phyloP scores from a whole-genome alignment of 2,888 invertebrate species.

The Carterocephalus palaemon region DNA sequence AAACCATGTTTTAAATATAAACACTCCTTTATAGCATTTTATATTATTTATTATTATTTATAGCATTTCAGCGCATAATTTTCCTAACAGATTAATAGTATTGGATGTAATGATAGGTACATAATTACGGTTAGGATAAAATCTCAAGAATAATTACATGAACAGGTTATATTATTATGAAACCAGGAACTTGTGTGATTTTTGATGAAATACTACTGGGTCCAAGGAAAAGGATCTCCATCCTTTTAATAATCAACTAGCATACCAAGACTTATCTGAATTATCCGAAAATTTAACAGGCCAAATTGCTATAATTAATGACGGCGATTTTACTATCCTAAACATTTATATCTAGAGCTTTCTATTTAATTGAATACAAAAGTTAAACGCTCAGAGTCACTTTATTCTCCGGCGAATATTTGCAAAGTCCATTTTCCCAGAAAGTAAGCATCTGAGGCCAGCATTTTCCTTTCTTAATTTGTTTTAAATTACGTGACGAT shows the following conservation, averaged over 20 bases:
- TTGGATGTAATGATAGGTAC: no score
- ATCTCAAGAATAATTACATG: no score
- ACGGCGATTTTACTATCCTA: slow-evolving; percentile 49
- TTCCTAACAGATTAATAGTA: no score
- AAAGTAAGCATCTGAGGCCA: slow-evolving; percentile 65
- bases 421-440: slow-evolving; percentile 69
- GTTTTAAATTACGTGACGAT: slow-evolving; percentile 74
- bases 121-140: no score
- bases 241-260: slow-evolving; percentile 1
- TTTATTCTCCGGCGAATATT: slow-evolving; percentile 65
- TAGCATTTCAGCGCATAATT: no score
- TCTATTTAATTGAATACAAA: slow-evolving; percentile 75
- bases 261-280: slow-evolving; percentile 34
- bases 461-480: slow-evolving; percentile 74
- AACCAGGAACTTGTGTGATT: no score
- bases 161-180: no score
- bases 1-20: no score
- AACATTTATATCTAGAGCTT: slow-evolving; percentile 62
- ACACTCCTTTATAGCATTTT: no score
- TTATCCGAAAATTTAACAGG: slow-evolving; percentile 50
- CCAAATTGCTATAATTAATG: slow-evolving; percentile 49
- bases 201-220: no score
- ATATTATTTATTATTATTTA: no score
- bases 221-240: not conserved
- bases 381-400: slow-evolving; percentile 68